Evolutionary conservation across 92 coral and sea anemone genomes (phyloP).

Genomic region (Metridium senile): DNA sequence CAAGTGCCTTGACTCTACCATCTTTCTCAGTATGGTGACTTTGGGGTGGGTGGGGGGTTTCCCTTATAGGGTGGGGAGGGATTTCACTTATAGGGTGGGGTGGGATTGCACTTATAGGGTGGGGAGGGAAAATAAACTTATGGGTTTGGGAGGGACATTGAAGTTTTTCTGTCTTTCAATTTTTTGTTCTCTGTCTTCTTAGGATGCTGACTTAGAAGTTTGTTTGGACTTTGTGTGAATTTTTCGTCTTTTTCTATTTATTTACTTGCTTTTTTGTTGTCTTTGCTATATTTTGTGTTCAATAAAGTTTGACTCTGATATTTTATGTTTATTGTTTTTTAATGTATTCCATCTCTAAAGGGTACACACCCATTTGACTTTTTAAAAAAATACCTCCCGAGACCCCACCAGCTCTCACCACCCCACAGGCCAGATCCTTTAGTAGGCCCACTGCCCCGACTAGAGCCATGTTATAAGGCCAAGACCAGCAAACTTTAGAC

Average conservation of each 20-base stretch:
- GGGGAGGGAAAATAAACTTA: neutral
- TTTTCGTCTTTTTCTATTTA: no score
- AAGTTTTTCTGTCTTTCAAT: neutral
- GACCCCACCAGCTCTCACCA: conserved; percentile 30
- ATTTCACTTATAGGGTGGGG: neutral
- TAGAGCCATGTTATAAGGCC: conserved; percentile 2
- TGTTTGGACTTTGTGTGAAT: no score
- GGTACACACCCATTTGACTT: conserved; percentile 26
- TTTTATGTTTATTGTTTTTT: neutral
- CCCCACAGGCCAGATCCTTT: conserved; percentile 30
- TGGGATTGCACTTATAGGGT: neutral
- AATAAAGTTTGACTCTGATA: conserved; percentile 12
- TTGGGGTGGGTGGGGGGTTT: neutral
- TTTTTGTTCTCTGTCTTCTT: neutral
- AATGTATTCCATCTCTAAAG: conserved; percentile 32
- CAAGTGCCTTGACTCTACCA: neutral
- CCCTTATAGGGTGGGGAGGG: neutral
- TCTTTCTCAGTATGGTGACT: neutral
- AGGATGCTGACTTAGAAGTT: neutral
- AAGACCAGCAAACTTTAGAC: neutral
- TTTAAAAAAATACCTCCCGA: conserved; percentile 25
- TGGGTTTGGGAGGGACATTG: neutral
- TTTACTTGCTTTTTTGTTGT: neutral
- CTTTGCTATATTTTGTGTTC: neutral
- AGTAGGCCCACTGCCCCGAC: conserved; percentile 24